Base-by-base conservation (phyloP, 2,888 invertebrate species). In the Cyclophora albipunctata region DNA sequence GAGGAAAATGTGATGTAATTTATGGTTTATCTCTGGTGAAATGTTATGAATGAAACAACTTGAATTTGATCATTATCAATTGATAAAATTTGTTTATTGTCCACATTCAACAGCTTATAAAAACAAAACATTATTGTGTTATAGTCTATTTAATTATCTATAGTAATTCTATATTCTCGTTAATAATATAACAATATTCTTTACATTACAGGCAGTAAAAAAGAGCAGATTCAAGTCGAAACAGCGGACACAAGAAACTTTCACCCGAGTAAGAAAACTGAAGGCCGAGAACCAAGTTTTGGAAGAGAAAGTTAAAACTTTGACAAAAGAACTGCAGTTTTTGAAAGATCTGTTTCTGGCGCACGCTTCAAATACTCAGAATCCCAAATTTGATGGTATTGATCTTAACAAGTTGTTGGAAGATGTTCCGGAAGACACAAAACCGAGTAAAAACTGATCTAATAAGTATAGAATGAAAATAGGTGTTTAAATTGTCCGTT, bases 321-420 rank as follows among this genome's bases (percentile, higher is more conserved):
- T 95, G n/a, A 93, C 93, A 6, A 94, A 94, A 71, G 95, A 96
- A 71, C 79, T 96, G 34, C 92, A 93, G 45, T 94, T 95, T 67
- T 81, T 96, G 5, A 95, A 95, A 76, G 95, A 95, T 69, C 81
- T 96, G 49, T 95, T 96, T 69, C 78, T 95, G 57, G 94, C 94
- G 3, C 95, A 95, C 73, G 95, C 95, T 41, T 93, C 95, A 64
- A 92, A 90, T 52, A 77, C 85, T 53, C 81, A 83, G 5, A 85
- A 82, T 48, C 68, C 85, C 0, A 91, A 92, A 64, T 90, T 91
- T 65, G 89, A 90, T 40, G 90, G 89, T 1, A 74, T 91, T 7
- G 90, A 92, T 69, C 72, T 92, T 44, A 84, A 91, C 44, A 90
- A 91, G 64, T 74, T 92, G 0, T 64, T 91, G 35, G 87, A 86